Evolutionary conservation across 92 coral and sea anemone genomes (phyloP).

Genomic region (Porites cylindrica): DNA sequence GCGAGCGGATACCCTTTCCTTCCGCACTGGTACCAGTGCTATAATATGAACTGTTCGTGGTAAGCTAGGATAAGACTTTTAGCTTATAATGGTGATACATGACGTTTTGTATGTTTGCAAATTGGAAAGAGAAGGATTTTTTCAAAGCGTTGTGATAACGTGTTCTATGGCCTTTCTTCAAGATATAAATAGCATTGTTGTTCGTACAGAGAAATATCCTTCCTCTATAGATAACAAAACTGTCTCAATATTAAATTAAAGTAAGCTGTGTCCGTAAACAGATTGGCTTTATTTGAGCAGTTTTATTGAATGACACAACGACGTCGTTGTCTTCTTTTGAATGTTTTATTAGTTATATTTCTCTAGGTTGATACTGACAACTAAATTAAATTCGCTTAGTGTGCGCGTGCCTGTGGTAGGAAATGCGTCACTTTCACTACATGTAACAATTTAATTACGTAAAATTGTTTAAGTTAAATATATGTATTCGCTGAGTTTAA

Average conservation of each 20-base stretch:
- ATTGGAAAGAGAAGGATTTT: neutral
- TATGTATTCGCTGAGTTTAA: no score
- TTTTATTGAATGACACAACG: neutral
- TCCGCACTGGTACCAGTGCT: no score
- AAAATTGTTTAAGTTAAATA: no score
- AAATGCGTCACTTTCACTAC: no score
- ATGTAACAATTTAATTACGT: no score
- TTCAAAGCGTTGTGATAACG: neutral
- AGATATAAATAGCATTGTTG: neutral
- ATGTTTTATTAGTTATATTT: neutral
- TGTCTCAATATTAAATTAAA: neutral
- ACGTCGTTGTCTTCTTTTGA: neutral
- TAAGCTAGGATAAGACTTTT: neutral
- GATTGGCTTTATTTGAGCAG: conserved; percentile 12
- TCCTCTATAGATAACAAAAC: neutral
- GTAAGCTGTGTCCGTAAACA: neutral
- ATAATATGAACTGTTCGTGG: neutral
- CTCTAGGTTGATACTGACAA: neutral
- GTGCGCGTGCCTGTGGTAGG: no score
- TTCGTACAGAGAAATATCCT: conserved; percentile 14
- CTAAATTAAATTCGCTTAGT: neutral
- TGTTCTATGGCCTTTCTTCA: neutral
- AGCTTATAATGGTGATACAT: neutral
- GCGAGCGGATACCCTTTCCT: no score
- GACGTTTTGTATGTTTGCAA: neutral